A percentile compares a stretch with the other conserved stretches of the same genome.
Conservation (phyloP, 2,888 invertebrate genomes). For the Synanthedon andrenaeformis region DNA sequence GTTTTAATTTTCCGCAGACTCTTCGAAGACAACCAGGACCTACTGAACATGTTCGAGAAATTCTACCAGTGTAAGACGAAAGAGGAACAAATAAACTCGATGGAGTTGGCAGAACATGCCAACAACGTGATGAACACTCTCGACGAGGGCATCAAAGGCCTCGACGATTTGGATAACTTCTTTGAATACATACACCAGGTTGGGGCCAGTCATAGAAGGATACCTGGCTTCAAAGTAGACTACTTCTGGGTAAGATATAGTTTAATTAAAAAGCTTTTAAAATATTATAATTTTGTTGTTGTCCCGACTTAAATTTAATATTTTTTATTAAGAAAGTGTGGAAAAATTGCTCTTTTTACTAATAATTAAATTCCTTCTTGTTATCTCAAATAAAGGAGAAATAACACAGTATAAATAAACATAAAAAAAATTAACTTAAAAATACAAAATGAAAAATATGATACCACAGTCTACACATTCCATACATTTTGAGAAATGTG, state of each 20-base stretch:
- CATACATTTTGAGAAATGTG: too few relatives aligned
- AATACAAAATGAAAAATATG: too few relatives aligned
- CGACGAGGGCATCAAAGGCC: slow-evolving; percentile 88
- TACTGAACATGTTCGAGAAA: slow-evolving; percentile 83
- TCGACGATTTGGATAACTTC: slow-evolving; percentile 88
- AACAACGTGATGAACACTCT: slow-evolving; percentile 90
- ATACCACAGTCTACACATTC: too few relatives aligned
- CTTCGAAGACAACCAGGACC: slow-evolving; percentile 86
- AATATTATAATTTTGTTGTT: too few relatives aligned
- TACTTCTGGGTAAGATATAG: slow-evolving; percentile 84
- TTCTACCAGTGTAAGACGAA: slow-evolving; percentile 83
- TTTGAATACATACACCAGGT: slow-evolving; percentile 85
- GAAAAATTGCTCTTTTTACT: too few relatives aligned
- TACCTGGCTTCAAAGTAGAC: slow-evolving; percentile 87
- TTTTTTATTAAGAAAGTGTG: too few relatives aligned
- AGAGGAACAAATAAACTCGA: slow-evolving; percentile 83
- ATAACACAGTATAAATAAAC: too few relatives aligned
- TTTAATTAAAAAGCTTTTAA: neutral
- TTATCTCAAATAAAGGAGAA: too few relatives aligned
- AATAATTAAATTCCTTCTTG: too few relatives aligned
- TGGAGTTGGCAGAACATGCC: slow-evolving; percentile 88
- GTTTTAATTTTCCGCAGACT: slow-evolving; percentile 68
- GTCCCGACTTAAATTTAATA: too few relatives aligned
- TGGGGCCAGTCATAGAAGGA: slow-evolving; percentile 84
- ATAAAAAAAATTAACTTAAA: too few relatives aligned